Conservation (phyloP, 2,113 vertebrate species). For the Turnix velox region DNA sequence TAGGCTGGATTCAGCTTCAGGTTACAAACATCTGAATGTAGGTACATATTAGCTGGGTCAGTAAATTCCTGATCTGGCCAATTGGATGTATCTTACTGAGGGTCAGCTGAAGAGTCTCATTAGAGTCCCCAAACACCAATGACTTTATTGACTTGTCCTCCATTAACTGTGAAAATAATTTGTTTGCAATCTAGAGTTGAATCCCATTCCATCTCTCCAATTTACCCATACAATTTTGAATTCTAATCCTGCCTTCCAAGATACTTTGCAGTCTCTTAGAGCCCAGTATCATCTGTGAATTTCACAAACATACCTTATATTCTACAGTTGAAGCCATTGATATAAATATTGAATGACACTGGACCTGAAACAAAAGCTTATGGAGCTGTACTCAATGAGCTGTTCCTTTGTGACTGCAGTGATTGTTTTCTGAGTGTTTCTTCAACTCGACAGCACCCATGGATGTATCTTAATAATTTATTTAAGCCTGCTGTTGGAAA, state of each 20-base stretch:
- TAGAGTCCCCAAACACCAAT: neutral
- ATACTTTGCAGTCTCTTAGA: neutral
- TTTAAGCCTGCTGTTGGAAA: conserved; percentile 15
- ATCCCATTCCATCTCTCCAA: neutral
- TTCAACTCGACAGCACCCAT: neutral
- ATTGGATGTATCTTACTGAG: neutral
- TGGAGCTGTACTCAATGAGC: neutral
- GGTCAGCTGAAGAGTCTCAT: neutral
- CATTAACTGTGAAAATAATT: conserved; percentile 10
- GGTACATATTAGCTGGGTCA: neutral
- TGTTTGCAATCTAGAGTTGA: neutral
- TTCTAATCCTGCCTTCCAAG: neutral
- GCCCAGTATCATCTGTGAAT: neutral
- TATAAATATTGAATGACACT: neutral
- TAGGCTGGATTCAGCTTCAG: neutral
- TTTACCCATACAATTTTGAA: neutral
- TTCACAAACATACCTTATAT: neutral
- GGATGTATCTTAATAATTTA: conserved; percentile 1
- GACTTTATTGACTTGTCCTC: neutral
- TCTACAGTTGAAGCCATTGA: neutral
- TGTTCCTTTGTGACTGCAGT: neutral
- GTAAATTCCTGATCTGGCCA: neutral
- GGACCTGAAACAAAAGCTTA: neutral
- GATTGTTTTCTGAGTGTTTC: neutral
- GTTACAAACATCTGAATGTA: neutral